A percentile compares a stretch with the other conserved stretches of the same genome.
Evolutionary conservation across 2,888 invertebrate genomes (phyloP).

Genomic region (Apamea monoglypha): DNA sequence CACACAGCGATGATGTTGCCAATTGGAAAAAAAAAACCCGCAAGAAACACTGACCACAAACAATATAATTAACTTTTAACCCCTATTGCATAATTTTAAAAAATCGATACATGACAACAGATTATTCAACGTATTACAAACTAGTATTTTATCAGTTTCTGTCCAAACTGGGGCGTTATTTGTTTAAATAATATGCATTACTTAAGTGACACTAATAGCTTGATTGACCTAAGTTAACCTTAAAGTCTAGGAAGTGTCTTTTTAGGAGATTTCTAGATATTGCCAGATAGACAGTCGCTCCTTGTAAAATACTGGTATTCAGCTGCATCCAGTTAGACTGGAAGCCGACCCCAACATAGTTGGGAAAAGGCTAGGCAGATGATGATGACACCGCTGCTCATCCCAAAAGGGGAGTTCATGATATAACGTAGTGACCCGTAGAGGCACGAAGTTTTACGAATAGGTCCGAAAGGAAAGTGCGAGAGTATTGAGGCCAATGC

Average conservation of each 20-base stretch:
- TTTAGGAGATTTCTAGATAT: background rate
- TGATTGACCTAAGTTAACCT: constrained; percentile 17
- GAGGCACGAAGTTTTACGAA: constrained; percentile 47
- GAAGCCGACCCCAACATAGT: background rate
- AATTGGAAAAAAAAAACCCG: constrained; percentile 26
- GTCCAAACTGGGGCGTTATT: constrained; percentile 16
- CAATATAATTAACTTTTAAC: constrained; percentile 40
- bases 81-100: constrained; percentile 29
- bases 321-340: background rate
- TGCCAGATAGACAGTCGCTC: background rate
- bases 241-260: constrained; percentile 1
- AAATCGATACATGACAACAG: background rate
- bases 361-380: background rate
- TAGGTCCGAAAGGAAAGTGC: constrained; percentile 47
- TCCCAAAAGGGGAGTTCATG: constrained; percentile 33
- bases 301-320: background rate
- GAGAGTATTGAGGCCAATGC: constrained; percentile 44
- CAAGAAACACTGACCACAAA: constrained; percentile 1
- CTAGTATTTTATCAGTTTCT: background rate
- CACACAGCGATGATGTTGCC: constrained; percentile 1
- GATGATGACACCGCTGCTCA: constrained; percentile 4
- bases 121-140: constrained; percentile 24
- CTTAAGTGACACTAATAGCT: constrained; percentile 18
- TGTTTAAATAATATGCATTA: constrained; percentile 21
- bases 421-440: constrained; percentile 47